Conservation (phyloP, 2,888 invertebrate genomes). For the Stegophylla sp. region DNA sequence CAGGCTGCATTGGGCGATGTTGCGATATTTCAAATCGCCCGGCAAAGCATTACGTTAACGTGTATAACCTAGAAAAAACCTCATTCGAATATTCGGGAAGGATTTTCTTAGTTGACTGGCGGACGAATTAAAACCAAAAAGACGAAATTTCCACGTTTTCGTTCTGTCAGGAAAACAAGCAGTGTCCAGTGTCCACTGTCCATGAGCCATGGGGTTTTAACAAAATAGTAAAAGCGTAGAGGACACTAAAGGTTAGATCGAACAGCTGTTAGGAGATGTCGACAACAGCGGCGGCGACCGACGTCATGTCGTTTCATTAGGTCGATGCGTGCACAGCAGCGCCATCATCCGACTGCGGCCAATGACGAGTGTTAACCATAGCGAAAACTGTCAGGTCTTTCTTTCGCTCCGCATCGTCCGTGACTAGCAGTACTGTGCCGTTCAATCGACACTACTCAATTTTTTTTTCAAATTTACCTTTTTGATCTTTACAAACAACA, state of each 20-base stretch:
- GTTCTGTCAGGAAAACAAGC: no score
- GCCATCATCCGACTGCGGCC: not conserved
- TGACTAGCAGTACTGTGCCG: not conserved
- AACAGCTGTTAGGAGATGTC: not conserved
- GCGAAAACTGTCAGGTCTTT: not conserved
- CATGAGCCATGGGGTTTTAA: not conserved
- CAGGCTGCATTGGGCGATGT: slow-evolving; percentile 27
- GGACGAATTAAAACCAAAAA: no score
- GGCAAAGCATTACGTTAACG: slow-evolving; percentile 9
- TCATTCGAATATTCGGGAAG: not conserved
- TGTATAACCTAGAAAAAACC: slow-evolving; percentile 22
- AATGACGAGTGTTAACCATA: not conserved
- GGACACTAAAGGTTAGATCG: not conserved
- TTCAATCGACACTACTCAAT: not conserved
- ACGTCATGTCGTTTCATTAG: slow-evolving; percentile 18
- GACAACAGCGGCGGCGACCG: not conserved
- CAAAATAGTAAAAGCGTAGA: not conserved
- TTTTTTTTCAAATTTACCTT: slow-evolving; percentile 34
- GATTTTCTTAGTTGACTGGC: no score
- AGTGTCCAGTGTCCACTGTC: no score
- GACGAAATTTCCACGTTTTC: no score
- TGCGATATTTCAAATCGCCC: slow-evolving; percentile 38
- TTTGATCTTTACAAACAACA: slow-evolving; percentile 20
- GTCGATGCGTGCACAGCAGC: slow-evolving; percentile 2
- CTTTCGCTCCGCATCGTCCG: slow-evolving; percentile 28